These are phyloP conservation scores for Dendrocincla tyrannina DNA, from an alignment of 2,797 vertebrate species.

Conservation along the genomic window DNA sequence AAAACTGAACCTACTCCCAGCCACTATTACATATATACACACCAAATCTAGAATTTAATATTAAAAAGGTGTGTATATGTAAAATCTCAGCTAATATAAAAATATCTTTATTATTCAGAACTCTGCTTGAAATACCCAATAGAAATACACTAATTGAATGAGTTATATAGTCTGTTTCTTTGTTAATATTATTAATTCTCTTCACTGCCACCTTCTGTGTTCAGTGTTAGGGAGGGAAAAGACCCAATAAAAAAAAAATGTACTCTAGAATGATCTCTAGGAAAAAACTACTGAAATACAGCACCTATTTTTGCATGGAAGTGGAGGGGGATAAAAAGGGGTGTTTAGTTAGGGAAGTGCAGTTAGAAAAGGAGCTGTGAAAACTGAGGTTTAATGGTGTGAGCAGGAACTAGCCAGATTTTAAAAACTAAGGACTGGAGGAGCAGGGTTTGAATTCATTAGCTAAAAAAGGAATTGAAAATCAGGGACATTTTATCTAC, in stretches of 20 bases:
- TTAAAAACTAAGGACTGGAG: neutral
- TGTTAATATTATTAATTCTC: neutral
- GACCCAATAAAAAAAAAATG: neutral
- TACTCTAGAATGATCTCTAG: neutral
- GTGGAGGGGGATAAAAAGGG: neutral
- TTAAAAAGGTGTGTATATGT: neutral
- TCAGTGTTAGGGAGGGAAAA: rapidly evolving
- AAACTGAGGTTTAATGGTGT: neutral
- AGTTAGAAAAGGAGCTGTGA: neutral
- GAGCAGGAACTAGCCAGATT: neutral
- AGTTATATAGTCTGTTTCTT: neutral
- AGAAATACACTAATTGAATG: neutral
- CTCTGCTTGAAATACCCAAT: neutral
- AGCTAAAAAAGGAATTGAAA: neutral
- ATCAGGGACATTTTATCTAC: neutral
- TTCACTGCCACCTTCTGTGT: neutral
- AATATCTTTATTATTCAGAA: neutral
- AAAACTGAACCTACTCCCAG: neutral
- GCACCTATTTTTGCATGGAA: neutral
- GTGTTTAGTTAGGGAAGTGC: neutral
- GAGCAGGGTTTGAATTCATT: neutral
- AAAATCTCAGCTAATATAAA: neutral
- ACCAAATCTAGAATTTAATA: neutral
- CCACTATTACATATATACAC: rapidly evolving
- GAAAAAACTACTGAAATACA: neutral